phyloP scores from a whole-genome alignment of 1,140 invertebrate species.

The Chymomyza costata region DNA sequence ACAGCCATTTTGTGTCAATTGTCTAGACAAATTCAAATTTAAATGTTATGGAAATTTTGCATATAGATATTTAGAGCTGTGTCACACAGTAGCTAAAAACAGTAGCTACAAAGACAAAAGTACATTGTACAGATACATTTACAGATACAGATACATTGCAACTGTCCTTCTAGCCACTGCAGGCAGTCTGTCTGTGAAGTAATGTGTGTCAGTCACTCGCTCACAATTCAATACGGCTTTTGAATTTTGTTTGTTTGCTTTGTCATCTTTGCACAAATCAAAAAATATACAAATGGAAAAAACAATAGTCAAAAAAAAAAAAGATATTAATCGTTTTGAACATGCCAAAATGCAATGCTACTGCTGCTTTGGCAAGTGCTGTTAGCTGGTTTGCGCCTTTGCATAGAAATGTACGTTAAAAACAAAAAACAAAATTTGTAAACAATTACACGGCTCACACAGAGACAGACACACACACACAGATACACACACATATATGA shows the following conservation, averaged over 20 bases:
- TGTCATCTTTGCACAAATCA: constrained; percentile 61
- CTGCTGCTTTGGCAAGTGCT: constrained; percentile 38
- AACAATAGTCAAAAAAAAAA: constrained; percentile 31
- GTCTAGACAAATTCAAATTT: constrained; percentile 59
- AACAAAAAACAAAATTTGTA: constrained; percentile 26
- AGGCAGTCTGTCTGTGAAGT: too few relatives aligned
- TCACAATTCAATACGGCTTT: too few relatives aligned
- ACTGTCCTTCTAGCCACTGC: too few relatives aligned
- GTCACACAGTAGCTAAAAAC: too few relatives aligned
- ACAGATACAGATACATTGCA: too few relatives aligned
- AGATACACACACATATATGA: constrained; percentile 4
- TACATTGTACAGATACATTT: too few relatives aligned
- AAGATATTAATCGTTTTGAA: constrained; percentile 3
- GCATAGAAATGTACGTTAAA: constrained; percentile 49
- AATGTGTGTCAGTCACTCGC: too few relatives aligned
- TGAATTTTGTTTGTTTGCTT: constrained; percentile 67
- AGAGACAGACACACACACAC: constrained; percentile 28
- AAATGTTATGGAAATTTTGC: constrained; percentile 22
- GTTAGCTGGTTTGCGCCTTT: constrained; percentile 51
- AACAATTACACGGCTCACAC: constrained; percentile 47
- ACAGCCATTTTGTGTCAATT: constrained; percentile 33
- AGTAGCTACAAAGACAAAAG: too few relatives aligned
- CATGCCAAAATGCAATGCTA: constrained; percentile 26
- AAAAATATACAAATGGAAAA: constrained; percentile 24
- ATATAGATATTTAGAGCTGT: constrained; percentile 28